Base-by-base conservation (phyloP, 2,113 vertebrate species). In the Equus quagga region DNA sequence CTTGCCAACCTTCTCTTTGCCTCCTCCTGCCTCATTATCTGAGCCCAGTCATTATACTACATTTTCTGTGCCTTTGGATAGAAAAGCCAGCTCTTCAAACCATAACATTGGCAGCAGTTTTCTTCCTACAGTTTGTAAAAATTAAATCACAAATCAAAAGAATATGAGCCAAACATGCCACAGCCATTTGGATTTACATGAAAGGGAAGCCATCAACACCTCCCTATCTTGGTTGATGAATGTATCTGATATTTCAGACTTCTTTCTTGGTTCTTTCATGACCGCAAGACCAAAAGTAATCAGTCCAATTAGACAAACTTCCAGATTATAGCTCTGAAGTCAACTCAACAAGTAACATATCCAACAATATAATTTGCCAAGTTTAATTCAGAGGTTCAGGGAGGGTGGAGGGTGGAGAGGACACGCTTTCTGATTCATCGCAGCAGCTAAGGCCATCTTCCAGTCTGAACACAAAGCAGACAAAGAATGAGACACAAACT, bases 281-380 rank as follows among this genome's bases (percentile, higher is more conserved):
- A 98, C 98, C 96, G 89, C 98, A 98, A 97, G 97, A 97, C 98
- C 97, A 98, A 98, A 98, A 97, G 97, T 97, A 98, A 98, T 98
- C 98, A 98, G 97, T 94, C 97, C 98, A 98, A 98, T 98, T 98
- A 98, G 97, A 98, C 92, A 91, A 97, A 98, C 97, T 98, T 98
- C 97, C 97, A 98, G 96, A 98, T 97, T 97, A 96, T 73, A 97
- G 88, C 95, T 97, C 98, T 97, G 97, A 98, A 98, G 98, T 98
- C 97, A 97, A 97, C 97, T 98, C 97, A 98, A 96, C 96, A 97
- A 97, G 96, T 97, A 97, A 98, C 94, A 96, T 98, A 98, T 96
- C 97, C 98, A 97, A 90, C 78, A 82, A 89, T 76, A 79, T 96
- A 97, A 97, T 97, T 97, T 98, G 97, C 97, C 98, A 98, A 98